Conservation (phyloP, 2,113 vertebrate species). For the Bos indicus region DNA sequence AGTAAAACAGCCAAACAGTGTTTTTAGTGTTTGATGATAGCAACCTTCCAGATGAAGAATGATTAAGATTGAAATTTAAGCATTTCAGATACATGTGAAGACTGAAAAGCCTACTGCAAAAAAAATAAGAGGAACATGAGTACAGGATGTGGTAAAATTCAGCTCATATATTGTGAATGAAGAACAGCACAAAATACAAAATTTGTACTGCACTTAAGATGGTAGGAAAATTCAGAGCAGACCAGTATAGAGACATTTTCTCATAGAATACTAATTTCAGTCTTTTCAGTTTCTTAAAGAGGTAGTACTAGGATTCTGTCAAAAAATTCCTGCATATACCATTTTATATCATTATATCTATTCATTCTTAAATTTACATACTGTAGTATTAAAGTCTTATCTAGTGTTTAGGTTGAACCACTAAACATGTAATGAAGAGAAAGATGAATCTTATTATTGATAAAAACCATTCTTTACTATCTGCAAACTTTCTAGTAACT, state of each 20-base stretch:
- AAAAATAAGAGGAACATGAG: background rate
- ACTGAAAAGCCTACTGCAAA: background rate
- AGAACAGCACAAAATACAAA: background rate
- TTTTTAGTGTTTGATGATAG: constrained; percentile 16
- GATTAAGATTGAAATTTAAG: constrained; percentile 21
- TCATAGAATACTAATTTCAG: background rate
- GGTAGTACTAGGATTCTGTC: background rate
- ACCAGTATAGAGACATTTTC: background rate
- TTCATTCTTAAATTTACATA: background rate
- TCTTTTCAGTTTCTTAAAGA: background rate
- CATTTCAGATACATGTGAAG: background rate
- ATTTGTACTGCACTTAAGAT: background rate
- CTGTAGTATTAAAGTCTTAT: background rate
- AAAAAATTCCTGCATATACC: background rate
- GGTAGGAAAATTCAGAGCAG: background rate
- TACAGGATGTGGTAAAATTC: background rate
- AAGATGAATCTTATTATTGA: background rate
- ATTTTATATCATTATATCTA: background rate
- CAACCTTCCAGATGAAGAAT: background rate
- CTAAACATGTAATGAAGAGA: background rate
- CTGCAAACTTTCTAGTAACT: background rate
- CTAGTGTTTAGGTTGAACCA: background rate
- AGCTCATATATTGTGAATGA: background rate
- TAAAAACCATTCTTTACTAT: background rate
- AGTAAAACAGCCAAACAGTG: constrained; percentile 8